Evolutionary conservation across 2,113 vertebrate species (phyloP), one percentile per base, ranked within the genome.

Genomic region (Grus americana): DNA sequence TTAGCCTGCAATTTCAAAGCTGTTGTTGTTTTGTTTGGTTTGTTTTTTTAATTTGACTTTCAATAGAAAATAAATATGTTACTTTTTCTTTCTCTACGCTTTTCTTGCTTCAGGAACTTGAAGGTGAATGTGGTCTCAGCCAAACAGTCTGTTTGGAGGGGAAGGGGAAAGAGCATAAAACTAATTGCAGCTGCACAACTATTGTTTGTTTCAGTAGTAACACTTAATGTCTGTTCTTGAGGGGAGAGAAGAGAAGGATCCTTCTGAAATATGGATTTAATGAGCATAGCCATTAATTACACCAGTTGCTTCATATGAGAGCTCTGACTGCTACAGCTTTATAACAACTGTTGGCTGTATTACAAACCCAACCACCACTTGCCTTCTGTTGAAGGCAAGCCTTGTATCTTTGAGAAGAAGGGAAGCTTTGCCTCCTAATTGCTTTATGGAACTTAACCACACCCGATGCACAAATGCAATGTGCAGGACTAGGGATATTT

Each of bases 231-330:
- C 38, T 86, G 19, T n/a, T 65, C 75, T 86, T n/a, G 61, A 88
- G 47, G 29, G 23, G 6, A 68, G 20, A 80, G 15, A 62, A 71
- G 34, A 59, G 71, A 29, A 94, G 21, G 47, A 30, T 67, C 91
- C 29, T 72, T 90, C 75, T 73, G 49, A 32, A 38, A 50, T 36
- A 54, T 0, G 5, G 26, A 32, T 47, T 93, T 86, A 59, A 65
- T 88, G 62, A 93, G 52, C 22, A 54, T 30, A 79, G 79, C 49
- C 54, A 34, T 76, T 75, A 92, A 79, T 85, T 76, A 72, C 34
- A 68, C 7, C 67, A n/a, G 18, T 85, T 86, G 57, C 36, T 72
- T 90, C 44, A 14, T 29, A 3, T 11, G 36, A 79, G 52, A 68
- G 57, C 58, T 59, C 62, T 54, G 47, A 10, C 54, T 58, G 40